Evolutionary conservation across 1,140 invertebrate genomes (phyloP), one percentile per base, ranked within the genome.

Genomic region (Drosophila gunungcola): DNA sequence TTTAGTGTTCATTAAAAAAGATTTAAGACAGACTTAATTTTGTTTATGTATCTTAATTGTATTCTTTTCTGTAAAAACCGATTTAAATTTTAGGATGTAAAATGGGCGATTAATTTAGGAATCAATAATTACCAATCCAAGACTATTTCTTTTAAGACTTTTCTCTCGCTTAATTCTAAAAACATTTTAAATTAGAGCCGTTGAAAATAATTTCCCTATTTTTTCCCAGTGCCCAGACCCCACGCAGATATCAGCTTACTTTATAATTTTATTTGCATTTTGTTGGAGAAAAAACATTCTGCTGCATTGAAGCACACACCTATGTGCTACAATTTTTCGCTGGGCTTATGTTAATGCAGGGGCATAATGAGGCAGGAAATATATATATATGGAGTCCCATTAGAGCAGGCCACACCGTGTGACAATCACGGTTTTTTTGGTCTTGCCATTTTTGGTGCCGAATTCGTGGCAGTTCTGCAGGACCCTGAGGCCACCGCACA

Each of bases 251-350:
- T 45, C 65, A 27, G 54, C 68, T 56, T 73, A 83, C 82, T 86
- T 76, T 32, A 89, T 76, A 89, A 83, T 86, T 88, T 79, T 81
- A 78, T 83, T 72, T 76, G 45, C 38, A 63, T 78, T 63, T 72
- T 62, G 38, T 62, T 57, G 43, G 45, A 16, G 13, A 6, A 49
- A 16, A 27, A 69, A 57, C 52, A 70, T 42, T 72, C 43, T 57
- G 67, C 36, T 52, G 73, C 78, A 64, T 45, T 81, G 57, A 58
- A 54, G 36, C 69, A 51, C 49, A 61, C 64, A 68, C 65, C 16
- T 21, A 45, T 70, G 58, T 75, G 74, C 46, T 75, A 58, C 46
- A 69, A n/a, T 77, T 77, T 39, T 53, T 32, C 7, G 29, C 12
- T 55, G 45, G 45, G 21, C 27, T 77, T 68, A 60, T 77, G 48